Conservation (phyloP, 1,140 invertebrate species). For the Drosophila yakuba region DNA sequence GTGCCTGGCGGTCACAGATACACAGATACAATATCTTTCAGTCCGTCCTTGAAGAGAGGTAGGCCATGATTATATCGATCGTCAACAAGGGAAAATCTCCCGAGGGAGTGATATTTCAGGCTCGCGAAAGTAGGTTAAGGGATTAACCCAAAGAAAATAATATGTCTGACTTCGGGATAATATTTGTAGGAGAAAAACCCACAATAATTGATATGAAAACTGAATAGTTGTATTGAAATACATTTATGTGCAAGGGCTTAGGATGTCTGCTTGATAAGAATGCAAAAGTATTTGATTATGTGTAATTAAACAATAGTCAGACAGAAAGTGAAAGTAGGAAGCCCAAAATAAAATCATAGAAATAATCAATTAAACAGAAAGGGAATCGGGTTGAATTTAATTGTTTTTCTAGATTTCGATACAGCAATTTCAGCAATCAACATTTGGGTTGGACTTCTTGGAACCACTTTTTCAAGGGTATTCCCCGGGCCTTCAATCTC, state of each 20-base stretch:
- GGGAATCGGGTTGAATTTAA: slow-evolving; percentile 3
- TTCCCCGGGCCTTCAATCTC: slow-evolving; percentile 15
- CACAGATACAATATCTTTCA: slow-evolving; percentile 28
- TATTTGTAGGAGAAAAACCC: not conserved
- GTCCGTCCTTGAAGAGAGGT: slow-evolving; percentile 23
- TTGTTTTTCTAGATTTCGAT: slow-evolving; percentile 16
- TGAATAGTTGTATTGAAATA: not conserved
- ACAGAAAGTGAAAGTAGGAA: not conserved
- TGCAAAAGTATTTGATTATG: too few species aligned
- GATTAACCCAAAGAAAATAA: slow-evolving; percentile 30
- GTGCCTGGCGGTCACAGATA: slow-evolving; percentile 20
- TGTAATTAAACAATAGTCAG: too few species aligned
- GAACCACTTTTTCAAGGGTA: slow-evolving; percentile 25
- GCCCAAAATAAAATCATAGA: not conserved
- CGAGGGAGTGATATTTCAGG: slow-evolving; percentile 34
- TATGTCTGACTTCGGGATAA: slow-evolving; percentile 2
- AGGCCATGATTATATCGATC: slow-evolving; percentile 28
- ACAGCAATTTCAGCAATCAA: slow-evolving; percentile 3
- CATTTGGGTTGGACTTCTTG: slow-evolving; percentile 12
- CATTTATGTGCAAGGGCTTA: too few species aligned
- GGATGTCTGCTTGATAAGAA: too few species aligned
- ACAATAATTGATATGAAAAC: not conserved
- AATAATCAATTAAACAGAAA: not conserved
- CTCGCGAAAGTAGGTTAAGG: slow-evolving; percentile 33
- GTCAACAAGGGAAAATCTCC: slow-evolving; percentile 16